A percentile compares a stretch with the other conserved stretches of the same genome.
Evolutionary conservation across 2,113 vertebrate species (phyloP).

Genomic region (Cercopithecus mona): DNA sequence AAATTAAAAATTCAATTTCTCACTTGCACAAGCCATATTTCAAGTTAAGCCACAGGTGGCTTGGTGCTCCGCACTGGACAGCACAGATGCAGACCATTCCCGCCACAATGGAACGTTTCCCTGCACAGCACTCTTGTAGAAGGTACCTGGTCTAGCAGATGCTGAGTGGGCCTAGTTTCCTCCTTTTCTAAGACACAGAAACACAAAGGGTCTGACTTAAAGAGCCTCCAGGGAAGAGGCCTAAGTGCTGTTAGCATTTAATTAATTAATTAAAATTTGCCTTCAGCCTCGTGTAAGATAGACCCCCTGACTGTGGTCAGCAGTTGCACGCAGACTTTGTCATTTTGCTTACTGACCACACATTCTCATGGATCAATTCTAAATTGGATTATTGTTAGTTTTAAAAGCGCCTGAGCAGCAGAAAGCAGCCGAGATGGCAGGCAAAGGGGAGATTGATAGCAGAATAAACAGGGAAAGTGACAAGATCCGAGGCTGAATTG

Average conservation of each 20-base stretch:
- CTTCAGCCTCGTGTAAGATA: constrained; percentile 53
- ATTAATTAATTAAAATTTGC: constrained; percentile 70
- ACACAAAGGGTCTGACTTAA: not conserved
- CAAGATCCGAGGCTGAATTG: constrained; percentile 86
- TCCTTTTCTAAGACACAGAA: not conserved
- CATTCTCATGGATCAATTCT: constrained; percentile 88
- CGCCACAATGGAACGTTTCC: fast-evolving
- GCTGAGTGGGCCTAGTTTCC: not conserved
- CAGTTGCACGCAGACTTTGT: constrained; percentile 83
- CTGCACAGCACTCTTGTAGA: not conserved
- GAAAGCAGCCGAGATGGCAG: constrained; percentile 87
- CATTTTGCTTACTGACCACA: constrained; percentile 89
- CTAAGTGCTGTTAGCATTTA: constrained; percentile 53
- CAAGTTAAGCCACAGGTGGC: not conserved
- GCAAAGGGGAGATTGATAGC: constrained; percentile 88
- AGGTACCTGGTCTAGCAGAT: not conserved
- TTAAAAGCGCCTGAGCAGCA: constrained; percentile 92
- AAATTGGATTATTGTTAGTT: constrained; percentile 93
- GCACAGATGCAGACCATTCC: too few species aligned
- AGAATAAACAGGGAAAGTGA: constrained; percentile 89
- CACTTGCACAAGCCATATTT: not conserved
- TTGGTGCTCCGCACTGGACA: fast-evolving
- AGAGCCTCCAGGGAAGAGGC: not conserved
- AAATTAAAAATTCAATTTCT: not conserved
- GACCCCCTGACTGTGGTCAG: constrained; percentile 81